A percentile compares a stretch with the other conserved stretches of the same genome.
Conservation (phyloP, 2,888 invertebrate genomes). For the Drosophila melanosoma region DNA sequence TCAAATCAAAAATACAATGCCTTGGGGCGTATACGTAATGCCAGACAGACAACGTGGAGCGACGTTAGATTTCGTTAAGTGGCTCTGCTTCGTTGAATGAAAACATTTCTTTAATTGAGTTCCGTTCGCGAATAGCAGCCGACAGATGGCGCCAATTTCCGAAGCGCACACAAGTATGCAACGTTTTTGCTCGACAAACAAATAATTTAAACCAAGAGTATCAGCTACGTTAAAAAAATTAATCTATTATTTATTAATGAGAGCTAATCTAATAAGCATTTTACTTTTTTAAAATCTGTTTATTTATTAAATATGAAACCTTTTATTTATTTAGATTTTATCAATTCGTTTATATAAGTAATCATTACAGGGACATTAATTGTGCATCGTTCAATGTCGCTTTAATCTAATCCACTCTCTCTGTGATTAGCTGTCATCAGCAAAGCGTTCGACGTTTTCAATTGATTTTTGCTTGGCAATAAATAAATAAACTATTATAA, state of each 20-base stretch:
- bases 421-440: conserved; percentile 16
- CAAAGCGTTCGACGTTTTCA: conserved; percentile 28
- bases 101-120: neutral
- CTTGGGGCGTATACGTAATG: conserved; percentile 65
- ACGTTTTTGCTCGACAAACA: neutral
- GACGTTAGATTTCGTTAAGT: conserved; percentile 25
- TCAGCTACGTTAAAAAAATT: neutral
- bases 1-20: conserved; percentile 15
- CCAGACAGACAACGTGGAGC: conserved; percentile 19
- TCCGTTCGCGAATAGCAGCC: neutral
- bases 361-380: conserved; percentile 17
- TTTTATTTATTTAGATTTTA: neutral
- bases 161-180: conserved; percentile 54
- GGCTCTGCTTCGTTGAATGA: conserved; percentile 18
- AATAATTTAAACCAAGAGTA: neutral
- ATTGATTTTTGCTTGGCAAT: conserved; percentile 37
- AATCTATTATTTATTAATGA: neutral
- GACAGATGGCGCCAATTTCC: conserved; percentile 39
- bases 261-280: neutral
- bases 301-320: neutral
- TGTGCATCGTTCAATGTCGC: conserved; percentile 50
- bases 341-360: neutral
- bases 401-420: conserved; percentile 54
- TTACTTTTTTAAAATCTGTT: neutral
- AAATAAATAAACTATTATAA: conserved; percentile 25